Conservation (phyloP, 2,113 vertebrate genomes). For the Coreoperca whiteheadi region DNA sequence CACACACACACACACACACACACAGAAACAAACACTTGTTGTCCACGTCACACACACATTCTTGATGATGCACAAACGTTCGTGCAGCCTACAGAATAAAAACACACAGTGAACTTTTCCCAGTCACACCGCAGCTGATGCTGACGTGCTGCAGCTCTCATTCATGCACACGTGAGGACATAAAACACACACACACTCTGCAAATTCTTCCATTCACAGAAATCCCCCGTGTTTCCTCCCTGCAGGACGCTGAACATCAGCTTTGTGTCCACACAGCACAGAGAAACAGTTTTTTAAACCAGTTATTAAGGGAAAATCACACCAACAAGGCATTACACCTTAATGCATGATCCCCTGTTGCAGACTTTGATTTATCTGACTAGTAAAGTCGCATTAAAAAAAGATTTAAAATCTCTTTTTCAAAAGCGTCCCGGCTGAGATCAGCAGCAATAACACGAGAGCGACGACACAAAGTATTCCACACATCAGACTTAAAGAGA, state of each 20-base stretch:
- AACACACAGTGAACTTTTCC: not conserved
- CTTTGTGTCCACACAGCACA: not conserved
- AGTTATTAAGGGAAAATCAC: not conserved
- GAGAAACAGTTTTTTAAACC: too few species aligned
- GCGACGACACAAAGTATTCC: not conserved
- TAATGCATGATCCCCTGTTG: not conserved
- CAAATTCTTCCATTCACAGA: conserved; percentile 62
- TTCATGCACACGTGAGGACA: conserved; percentile 25
- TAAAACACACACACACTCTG: conserved; percentile 23
- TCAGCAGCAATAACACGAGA: not conserved
- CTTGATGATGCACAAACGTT: conserved; percentile 43
- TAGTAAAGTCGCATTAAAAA: too few species aligned
- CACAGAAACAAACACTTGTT: conserved; percentile 27
- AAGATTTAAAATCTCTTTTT: not conserved
- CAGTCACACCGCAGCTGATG: conserved; percentile 33
- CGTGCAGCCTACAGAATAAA: not conserved
- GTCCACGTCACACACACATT: conserved; percentile 40
- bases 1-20: conserved; percentile 41
- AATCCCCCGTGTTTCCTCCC: conserved; percentile 17
- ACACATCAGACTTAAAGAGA: not conserved
- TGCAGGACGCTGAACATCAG: conserved; percentile 10
- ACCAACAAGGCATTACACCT: too few species aligned
- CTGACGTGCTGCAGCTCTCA: conserved; percentile 24
- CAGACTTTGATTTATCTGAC: not conserved
- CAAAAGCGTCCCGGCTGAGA: too few species aligned